phyloP scores from a whole-genome alignment of 2,113 vertebrate genomes.

The Pangasianodon gigas region DNA sequence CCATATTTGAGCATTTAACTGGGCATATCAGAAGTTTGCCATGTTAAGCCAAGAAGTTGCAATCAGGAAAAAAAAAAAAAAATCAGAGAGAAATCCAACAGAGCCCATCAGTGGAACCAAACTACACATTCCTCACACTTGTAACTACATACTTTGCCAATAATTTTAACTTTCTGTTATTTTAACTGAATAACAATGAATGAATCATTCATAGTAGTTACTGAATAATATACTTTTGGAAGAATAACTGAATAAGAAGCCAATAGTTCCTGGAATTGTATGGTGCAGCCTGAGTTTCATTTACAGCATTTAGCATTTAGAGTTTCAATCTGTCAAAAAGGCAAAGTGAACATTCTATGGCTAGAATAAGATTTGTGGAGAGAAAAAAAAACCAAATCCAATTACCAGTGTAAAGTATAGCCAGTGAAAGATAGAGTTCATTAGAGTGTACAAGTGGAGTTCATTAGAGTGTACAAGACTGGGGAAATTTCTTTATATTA shows the following conservation, averaged over 20 bases:
- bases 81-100: not conserved
- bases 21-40: no score
- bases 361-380: no score
- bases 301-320: not conserved
- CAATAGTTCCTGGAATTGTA: not conserved
- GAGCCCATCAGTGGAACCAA: not conserved
- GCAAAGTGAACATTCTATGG: not conserved
- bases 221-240: no score
- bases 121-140: not conserved
- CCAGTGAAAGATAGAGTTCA: no score
- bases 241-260: not conserved
- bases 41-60: not conserved
- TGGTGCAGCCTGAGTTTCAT: not conserved
- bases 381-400: no score
- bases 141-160: not conserved
- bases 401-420: no score
- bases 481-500: no score
- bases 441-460: no score
- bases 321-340: not conserved
- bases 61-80: no score
- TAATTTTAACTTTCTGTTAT: not conserved
- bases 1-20: not conserved
- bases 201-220: no score
- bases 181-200: not conserved
- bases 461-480: no score